Conservation (phyloP, 1,140 invertebrate species). For the Cardiocondyla obscurior region DNA sequence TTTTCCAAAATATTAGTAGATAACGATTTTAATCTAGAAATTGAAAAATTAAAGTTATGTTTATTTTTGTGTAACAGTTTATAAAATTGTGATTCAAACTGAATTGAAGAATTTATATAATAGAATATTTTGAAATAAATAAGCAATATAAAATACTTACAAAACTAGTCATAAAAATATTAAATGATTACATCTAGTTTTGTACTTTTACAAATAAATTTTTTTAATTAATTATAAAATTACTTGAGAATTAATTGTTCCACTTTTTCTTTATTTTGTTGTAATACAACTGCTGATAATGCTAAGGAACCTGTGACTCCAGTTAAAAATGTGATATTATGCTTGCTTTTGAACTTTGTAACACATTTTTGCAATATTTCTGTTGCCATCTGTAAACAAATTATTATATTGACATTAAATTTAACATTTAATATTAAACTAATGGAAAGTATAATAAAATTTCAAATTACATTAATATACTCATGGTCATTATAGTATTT, state of each 20-base stretch:
- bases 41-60: slow-evolving; percentile 8
- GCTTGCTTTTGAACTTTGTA: slow-evolving; percentile 81
- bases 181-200: background rate
- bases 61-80: background rate
- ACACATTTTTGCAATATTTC: slow-evolving; percentile 82
- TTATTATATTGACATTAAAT: slow-evolving; percentile 35
- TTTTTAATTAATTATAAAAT: background rate
- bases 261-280: slow-evolving; percentile 82
- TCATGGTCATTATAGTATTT: slow-evolving; percentile 72
- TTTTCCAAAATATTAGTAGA: slow-evolving; percentile 83
- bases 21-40: slow-evolving; percentile 84
- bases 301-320: slow-evolving; percentile 91
- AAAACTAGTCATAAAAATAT: background rate
- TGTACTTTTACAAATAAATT: background rate
- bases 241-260: slow-evolving; percentile 84
- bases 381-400: slow-evolving; percentile 81
- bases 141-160: background rate
- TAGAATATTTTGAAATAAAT: no score
- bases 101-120: no score
- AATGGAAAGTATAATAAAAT: background rate
- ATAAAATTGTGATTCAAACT: background rate
- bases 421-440: slow-evolving; percentile 44
- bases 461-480: slow-evolving; percentile 65
- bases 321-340: slow-evolving; percentile 89
- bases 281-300: slow-evolving; percentile 87